These are phyloP conservation scores for Chironomus riparius DNA, from an alignment of 2,888 invertebrate species.

Conservation along the genomic window DNA sequence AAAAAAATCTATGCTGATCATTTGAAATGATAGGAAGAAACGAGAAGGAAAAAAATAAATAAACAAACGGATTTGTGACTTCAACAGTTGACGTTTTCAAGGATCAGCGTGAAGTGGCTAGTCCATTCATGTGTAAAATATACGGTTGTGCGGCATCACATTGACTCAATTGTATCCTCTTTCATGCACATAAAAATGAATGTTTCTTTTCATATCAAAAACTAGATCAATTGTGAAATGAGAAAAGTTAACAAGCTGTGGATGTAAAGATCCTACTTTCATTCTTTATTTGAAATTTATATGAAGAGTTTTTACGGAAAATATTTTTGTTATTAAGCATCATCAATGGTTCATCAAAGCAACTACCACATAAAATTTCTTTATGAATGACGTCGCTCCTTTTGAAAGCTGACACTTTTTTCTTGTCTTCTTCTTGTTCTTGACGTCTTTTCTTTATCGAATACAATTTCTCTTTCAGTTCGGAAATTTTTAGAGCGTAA, in stretches of 20 bases:
- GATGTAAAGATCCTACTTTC: neutral
- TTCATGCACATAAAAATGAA: neutral
- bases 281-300: neutral
- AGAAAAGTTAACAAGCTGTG: neutral
- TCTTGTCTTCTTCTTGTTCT: neutral
- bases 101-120: conserved; percentile 12
- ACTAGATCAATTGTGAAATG: neutral
- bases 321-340: conserved; percentile 21
- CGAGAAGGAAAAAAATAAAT: conserved; percentile 12
- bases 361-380: conserved; percentile 1
- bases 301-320: too few relatives aligned
- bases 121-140: conserved; percentile 6
- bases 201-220: neutral
- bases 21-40: neutral
- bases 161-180: neutral
- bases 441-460: too few relatives aligned
- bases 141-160: neutral
- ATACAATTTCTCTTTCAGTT: conserved; percentile 5
- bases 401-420: conserved; percentile 25
- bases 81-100: conserved; percentile 16
- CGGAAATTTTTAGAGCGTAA: neutral
- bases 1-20: neutral
- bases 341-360: conserved; percentile 14
- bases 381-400: neutral
- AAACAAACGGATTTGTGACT: conserved; percentile 14